Conservation (phyloP, 2,797 vertebrate species). For the Tinamus major region DNA sequence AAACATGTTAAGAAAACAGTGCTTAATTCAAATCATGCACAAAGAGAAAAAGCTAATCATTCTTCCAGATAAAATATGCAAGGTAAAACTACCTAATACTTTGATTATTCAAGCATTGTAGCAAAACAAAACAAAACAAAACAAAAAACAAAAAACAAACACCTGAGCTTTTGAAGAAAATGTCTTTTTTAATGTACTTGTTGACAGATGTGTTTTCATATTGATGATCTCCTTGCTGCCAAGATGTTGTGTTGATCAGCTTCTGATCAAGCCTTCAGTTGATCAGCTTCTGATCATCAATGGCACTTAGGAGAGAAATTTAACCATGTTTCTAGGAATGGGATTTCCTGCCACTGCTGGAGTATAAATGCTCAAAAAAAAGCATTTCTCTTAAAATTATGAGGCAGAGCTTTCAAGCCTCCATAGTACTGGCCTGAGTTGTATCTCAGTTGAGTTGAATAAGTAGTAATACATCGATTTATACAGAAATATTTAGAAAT, state of each 20-base stretch:
- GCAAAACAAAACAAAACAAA: neutral
- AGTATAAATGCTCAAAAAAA: neutral
- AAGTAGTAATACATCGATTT: neutral
- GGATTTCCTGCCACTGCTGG: constrained; percentile 9
- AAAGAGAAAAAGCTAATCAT: neutral
- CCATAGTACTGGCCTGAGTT: neutral
- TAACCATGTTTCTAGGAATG: neutral
- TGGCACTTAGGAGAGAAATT: constrained; percentile 46
- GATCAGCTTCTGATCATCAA: constrained; percentile 46
- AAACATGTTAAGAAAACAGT: neutral
- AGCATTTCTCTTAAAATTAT: neutral
- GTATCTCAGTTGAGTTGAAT: neutral
- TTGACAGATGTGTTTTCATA: constrained; percentile 16
- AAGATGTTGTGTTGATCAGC: constrained; percentile 1
- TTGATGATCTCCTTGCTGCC: neutral
- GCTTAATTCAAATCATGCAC: constrained; percentile 26
- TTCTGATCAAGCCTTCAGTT: constrained; percentile 5
- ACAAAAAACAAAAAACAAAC: neutral
- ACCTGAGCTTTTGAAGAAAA: neutral
- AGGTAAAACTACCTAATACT: constrained; percentile 23
- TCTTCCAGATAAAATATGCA: neutral
- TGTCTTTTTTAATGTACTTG: constrained; percentile 24
- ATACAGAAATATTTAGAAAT: neutral
- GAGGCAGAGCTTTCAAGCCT: neutral
- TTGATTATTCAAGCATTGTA: constrained; percentile 38